Evolutionary conservation across 2,888 invertebrate species (phyloP).

Genomic region (Congeria kusceri): DNA sequence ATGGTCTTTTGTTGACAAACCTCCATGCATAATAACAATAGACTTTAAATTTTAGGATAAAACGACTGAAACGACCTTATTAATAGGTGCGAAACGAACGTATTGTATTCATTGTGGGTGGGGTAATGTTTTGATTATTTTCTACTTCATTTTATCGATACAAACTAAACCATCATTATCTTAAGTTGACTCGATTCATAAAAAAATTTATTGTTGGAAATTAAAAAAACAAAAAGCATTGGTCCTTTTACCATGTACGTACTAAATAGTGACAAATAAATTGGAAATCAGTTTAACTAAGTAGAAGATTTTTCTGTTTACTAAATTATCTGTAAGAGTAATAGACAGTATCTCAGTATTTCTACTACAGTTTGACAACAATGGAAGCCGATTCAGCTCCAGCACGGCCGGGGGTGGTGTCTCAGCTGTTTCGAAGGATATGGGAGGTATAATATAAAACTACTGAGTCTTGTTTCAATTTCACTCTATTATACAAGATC

Average conservation of each 20-base stretch:
- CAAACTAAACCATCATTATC: neutral
- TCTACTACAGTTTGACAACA: constrained; percentile 10
- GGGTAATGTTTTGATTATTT: neutral
- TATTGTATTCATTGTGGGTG: neutral
- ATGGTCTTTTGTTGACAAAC: constrained; percentile 4
- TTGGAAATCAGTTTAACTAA: too few species aligned
- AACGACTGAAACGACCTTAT: neutral
- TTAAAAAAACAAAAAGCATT: too few species aligned
- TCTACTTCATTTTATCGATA: neutral
- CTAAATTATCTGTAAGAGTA: too few species aligned
- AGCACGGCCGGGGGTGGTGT: constrained; percentile 51
- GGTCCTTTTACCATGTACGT: too few species aligned
- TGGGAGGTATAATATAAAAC: constrained; percentile 68
- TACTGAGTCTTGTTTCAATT: too few species aligned
- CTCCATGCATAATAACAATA: neutral
- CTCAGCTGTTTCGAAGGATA: constrained; percentile 61
- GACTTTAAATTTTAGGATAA: neutral
- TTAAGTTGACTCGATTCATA: neutral
- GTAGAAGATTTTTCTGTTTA: too few species aligned
- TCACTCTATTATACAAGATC: too few species aligned
- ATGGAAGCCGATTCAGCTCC: constrained; percentile 39
- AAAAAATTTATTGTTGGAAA: too few species aligned
- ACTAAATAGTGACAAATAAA: too few species aligned
- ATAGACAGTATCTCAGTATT: neutral
- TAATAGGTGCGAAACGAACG: neutral